Evolutionary conservation across 64 coral and sea anemone genomes (phyloP).

Genomic region (Stichodactyla helianthus): DNA sequence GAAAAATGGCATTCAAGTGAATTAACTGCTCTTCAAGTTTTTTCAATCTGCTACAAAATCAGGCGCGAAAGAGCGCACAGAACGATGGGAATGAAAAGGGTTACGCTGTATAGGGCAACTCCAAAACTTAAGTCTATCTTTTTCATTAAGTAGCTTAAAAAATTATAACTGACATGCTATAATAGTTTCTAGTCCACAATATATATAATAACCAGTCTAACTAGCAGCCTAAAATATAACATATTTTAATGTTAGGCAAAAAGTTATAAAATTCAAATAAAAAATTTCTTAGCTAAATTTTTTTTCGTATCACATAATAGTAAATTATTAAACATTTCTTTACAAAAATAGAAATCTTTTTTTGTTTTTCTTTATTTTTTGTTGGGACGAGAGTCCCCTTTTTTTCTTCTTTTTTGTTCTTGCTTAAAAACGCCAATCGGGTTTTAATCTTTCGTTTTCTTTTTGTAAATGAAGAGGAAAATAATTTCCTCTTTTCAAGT

Average conservation of each 20-base stretch:
- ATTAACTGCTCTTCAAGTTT: background rate
- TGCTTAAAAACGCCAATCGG: background rate
- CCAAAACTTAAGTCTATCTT: background rate
- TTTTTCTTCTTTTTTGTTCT: background rate
- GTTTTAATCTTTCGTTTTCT: background rate
- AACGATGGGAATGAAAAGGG: background rate
- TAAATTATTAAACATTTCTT: background rate
- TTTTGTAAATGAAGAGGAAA: background rate
- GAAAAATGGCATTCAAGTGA: too few species aligned
- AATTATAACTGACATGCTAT: background rate
- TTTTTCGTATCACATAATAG: background rate
- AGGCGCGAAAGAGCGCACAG: background rate
- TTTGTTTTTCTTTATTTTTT: background rate
- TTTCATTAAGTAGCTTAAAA: background rate
- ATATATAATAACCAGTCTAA: background rate
- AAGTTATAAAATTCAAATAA: background rate
- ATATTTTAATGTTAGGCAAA: background rate
- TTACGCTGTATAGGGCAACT: background rate
- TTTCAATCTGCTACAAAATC: background rate
- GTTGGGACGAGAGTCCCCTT: too few species aligned
- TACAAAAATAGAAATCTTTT: background rate
- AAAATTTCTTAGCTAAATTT: background rate
- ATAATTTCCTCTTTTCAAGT: background rate
- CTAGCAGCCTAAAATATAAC: background rate
- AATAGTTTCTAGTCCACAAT: background rate